Percentiles rank a stretch among this genome's conserved stretches.
Evolutionary conservation across 2,113 vertebrate species (phyloP).

Genomic region (Climacteris rufus): DNA sequence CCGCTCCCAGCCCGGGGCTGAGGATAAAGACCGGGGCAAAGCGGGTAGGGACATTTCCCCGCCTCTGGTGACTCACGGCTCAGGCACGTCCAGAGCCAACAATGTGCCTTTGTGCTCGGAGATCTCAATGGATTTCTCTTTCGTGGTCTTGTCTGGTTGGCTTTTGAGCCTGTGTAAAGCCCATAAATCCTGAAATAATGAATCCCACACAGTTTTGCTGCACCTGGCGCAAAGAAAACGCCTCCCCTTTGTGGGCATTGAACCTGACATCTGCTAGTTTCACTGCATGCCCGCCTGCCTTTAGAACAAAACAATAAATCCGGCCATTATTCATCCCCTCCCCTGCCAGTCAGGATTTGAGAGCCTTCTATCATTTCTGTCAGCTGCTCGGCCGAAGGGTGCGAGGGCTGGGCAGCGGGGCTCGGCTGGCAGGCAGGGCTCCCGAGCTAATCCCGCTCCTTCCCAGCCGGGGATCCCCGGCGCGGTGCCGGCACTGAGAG

Average conservation of each 20-base stretch:
- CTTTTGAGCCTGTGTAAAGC: slow-evolving; percentile 40
- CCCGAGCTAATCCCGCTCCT: neutral
- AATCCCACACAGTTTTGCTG: neutral
- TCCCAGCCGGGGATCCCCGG: neutral
- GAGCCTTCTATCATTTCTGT: neutral
- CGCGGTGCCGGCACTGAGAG: accelerated
- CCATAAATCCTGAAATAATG: slow-evolving; percentile 30
- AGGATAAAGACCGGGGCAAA: neutral
- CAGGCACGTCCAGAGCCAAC: slow-evolving; percentile 28
- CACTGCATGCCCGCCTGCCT: neutral
- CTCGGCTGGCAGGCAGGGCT: accelerated
- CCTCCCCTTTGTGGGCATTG: neutral
- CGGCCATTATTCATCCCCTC: neutral
- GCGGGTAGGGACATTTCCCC: neutral
- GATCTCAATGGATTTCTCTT: slow-evolving; percentile 46
- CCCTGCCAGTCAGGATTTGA: neutral
- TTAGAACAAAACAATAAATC: neutral
- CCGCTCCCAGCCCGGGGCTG: accelerated
- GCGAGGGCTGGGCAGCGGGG: neutral
- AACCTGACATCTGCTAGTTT: neutral
- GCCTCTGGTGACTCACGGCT: slow-evolving; percentile 48
- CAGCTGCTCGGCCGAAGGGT: no score
- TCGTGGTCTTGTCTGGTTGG: slow-evolving; percentile 29
- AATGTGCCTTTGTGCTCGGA: slow-evolving; percentile 6
- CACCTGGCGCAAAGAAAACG: slow-evolving; percentile 28